These are phyloP conservation scores for Tetrao urogallus DNA, from an alignment of 2,113 vertebrate species.

Conservation along the genomic window DNA sequence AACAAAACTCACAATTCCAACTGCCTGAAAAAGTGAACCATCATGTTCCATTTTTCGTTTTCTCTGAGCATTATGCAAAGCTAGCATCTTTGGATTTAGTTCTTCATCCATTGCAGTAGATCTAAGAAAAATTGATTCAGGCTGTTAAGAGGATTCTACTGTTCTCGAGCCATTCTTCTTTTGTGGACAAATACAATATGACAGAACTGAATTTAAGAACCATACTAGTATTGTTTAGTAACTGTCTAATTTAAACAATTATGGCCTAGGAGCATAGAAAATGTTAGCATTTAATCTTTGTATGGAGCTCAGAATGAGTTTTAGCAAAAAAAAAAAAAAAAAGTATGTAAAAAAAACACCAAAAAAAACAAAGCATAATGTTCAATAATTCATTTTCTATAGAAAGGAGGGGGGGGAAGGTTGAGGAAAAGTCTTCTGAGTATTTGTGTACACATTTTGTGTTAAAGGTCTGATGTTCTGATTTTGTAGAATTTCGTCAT, in stretches of 20 bases:
- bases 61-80: constrained; percentile 89
- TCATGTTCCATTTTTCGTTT: constrained; percentile 93
- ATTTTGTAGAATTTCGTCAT: neutral
- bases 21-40: constrained; percentile 85
- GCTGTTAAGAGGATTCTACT: constrained; percentile 63
- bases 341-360: neutral
- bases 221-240: neutral
- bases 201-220: constrained; percentile 36
- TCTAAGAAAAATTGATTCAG: constrained; percentile 78
- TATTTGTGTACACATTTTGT: neutral
- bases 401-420: neutral
- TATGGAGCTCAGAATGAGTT: constrained; percentile 16
- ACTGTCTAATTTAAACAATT: constrained; percentile 7
- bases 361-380: neutral
- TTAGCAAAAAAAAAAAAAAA: neutral
- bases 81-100: constrained; percentile 84
- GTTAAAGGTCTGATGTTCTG: neutral
- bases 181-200: constrained; percentile 28
- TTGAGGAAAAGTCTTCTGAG: neutral
- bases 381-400: constrained; percentile 20
- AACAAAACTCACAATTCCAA: constrained; percentile 88
- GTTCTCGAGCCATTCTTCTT: constrained; percentile 35
- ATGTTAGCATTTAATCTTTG: constrained; percentile 32
- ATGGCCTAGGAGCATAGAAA: neutral
- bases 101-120: constrained; percentile 82